phyloP scores from a whole-genome alignment of 2,888 invertebrate genomes.

The Cataglyphis altisquamis region DNA sequence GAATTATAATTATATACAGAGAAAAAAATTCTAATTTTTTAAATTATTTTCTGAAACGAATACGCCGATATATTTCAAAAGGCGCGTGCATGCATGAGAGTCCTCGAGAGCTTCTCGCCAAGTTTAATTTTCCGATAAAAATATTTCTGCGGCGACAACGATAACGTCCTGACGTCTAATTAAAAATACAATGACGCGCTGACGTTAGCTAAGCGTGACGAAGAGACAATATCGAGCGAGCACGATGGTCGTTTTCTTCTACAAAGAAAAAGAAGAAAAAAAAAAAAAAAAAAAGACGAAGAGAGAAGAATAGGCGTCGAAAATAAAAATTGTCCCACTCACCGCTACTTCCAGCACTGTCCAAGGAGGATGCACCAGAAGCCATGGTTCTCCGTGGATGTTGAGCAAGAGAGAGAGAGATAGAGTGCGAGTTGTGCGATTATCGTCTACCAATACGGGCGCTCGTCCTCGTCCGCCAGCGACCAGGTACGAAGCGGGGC shows the following conservation, averaged over 20 bases:
- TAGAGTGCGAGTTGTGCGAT: slow-evolving; percentile 1
- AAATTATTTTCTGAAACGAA: neutral
- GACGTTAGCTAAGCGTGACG: slow-evolving; percentile 21
- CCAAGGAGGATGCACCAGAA: slow-evolving; percentile 93
- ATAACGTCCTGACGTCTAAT: slow-evolving; percentile 51
- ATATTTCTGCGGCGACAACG: slow-evolving; percentile 33
- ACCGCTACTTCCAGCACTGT: slow-evolving; percentile 93
- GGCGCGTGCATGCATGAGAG: neutral
- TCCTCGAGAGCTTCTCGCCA: neutral
- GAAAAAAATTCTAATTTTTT: neutral
- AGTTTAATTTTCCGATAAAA: slow-evolving; percentile 43
- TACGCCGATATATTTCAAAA: neutral
- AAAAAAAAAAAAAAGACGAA: neutral
- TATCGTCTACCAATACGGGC: slow-evolving; percentile 69
- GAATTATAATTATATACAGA: neutral
- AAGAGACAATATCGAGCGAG: slow-evolving; percentile 36
- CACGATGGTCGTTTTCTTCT: neutral
- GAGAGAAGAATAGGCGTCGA: neutral
- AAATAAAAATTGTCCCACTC: slow-evolving; percentile 83
- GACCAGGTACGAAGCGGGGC: slow-evolving; percentile 73
- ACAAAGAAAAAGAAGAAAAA: neutral
- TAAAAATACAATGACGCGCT: slow-evolving; percentile 55
- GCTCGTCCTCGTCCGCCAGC: slow-evolving; percentile 71
- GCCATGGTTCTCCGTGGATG: slow-evolving; percentile 88
- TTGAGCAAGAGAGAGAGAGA: slow-evolving; percentile 9